phyloP scores from a whole-genome alignment of 2,888 invertebrate genomes.

The Folsomia manolachei region DNA sequence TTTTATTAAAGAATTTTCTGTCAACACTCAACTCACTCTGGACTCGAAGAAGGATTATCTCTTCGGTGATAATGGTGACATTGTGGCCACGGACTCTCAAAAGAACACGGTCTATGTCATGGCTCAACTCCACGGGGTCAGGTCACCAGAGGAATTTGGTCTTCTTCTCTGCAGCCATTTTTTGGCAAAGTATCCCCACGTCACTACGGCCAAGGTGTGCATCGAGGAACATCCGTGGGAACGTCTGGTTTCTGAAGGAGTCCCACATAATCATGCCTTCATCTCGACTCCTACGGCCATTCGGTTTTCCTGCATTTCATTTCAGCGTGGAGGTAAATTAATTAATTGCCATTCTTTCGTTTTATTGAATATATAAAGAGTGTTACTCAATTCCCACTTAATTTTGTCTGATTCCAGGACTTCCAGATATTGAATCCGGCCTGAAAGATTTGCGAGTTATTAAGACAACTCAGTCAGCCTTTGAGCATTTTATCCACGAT shows the following conservation, averaged over 20 bases:
- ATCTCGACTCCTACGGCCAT: slow-evolving; percentile 66
- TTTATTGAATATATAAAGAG: neutral
- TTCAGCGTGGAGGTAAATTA: slow-evolving; percentile 64
- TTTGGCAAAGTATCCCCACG: slow-evolving; percentile 69
- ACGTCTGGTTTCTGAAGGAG: slow-evolving; percentile 60
- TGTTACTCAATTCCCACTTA: too few species aligned
- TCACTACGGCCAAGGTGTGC: slow-evolving; percentile 66
- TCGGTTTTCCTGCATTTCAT: slow-evolving; percentile 68
- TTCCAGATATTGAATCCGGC: slow-evolving; percentile 65
- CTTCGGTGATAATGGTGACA: slow-evolving; percentile 72
- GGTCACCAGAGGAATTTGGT: slow-evolving; percentile 74
- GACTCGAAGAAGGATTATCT: slow-evolving; percentile 69
- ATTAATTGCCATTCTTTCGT: slow-evolving; percentile 9
- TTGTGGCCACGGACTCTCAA: slow-evolving; percentile 64
- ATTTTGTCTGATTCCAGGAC: slow-evolving; percentile 53
- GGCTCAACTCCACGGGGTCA: slow-evolving; percentile 73
- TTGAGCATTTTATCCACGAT: slow-evolving; percentile 74
- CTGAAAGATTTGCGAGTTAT: slow-evolving; percentile 68
- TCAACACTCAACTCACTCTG: slow-evolving; percentile 68
- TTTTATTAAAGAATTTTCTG: slow-evolving; percentile 75
- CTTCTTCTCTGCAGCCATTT: slow-evolving; percentile 72
- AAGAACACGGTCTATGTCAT: slow-evolving; percentile 77
- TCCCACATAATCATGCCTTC: slow-evolving; percentile 73
- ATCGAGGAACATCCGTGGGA: slow-evolving; percentile 77
- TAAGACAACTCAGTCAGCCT: slow-evolving; percentile 78